Evolutionary conservation across 2,113 vertebrate species (phyloP).

Genomic region (Carollia perspicillata): DNA sequence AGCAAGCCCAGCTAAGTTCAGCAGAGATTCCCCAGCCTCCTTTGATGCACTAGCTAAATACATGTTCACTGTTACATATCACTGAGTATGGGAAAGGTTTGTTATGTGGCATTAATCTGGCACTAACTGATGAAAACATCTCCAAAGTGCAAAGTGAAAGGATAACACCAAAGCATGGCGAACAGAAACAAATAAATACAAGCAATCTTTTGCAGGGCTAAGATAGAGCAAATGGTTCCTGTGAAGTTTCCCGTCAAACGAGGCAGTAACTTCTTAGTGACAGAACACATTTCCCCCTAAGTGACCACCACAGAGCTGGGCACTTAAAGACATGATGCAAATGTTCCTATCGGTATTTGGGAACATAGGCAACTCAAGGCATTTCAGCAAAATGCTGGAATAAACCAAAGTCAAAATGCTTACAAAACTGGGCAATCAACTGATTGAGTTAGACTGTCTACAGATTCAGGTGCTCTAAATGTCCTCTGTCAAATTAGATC

Average conservation of each 20-base stretch:
- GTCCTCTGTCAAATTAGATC: neutral
- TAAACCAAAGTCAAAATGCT: neutral
- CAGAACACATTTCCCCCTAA: neutral
- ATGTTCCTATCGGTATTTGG: neutral
- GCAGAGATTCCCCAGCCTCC: neutral
- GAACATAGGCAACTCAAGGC: neutral
- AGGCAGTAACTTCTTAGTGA: neutral
- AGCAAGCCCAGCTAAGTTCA: neutral
- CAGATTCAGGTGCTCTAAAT: neutral
- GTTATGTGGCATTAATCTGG: neutral
- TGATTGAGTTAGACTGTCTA: neutral
- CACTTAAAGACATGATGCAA: neutral
- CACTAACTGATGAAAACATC: neutral
- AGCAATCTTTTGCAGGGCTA: neutral
- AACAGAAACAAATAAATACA: neutral
- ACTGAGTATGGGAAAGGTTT: neutral
- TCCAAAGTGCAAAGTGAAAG: neutral
- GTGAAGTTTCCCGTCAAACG: neutral
- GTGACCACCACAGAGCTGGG: neutral
- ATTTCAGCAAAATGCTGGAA: neutral
- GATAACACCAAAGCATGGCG: neutral
- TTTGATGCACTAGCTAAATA: neutral
- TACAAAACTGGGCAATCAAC: neutral
- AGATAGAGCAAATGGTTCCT: neutral
- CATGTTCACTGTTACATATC: too few species aligned